Conservation (phyloP, 2,113 vertebrate genomes). For the Phyllostomus discolor region DNA sequence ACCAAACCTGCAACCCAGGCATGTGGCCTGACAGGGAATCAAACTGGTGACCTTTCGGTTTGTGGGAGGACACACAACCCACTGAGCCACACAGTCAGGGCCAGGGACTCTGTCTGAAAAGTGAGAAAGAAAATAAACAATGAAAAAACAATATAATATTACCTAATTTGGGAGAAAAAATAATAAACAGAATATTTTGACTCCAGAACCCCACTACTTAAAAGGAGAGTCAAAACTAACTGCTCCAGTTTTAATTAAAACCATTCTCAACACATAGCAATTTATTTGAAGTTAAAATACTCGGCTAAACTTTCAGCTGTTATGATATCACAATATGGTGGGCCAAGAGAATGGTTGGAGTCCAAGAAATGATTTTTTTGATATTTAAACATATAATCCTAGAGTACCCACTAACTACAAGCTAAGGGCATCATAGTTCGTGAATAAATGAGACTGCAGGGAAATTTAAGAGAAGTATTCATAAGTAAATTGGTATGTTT, state of each 20-base stretch:
- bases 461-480: neutral
- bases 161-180: neutral
- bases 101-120: neutral
- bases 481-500: neutral
- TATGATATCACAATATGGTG: neutral
- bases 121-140: neutral
- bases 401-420: neutral
- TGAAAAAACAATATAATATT: neutral
- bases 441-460: neutral
- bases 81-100: too few relatives aligned
- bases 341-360: neutral
- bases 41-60: too few relatives aligned
- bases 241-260: neutral
- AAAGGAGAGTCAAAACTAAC: neutral
- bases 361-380: neutral
- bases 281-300: conserved; percentile 13
- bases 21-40: too few relatives aligned
- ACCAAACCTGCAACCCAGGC: too few relatives aligned
- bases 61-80: too few relatives aligned
- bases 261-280: neutral
- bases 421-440: neutral
- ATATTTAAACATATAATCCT: neutral
- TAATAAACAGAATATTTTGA: neutral
- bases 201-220: neutral
- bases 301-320: neutral